Evolutionary conservation across 2,888 invertebrate genomes (phyloP).

Genomic region (Mimumesa dahlbomi): DNA sequence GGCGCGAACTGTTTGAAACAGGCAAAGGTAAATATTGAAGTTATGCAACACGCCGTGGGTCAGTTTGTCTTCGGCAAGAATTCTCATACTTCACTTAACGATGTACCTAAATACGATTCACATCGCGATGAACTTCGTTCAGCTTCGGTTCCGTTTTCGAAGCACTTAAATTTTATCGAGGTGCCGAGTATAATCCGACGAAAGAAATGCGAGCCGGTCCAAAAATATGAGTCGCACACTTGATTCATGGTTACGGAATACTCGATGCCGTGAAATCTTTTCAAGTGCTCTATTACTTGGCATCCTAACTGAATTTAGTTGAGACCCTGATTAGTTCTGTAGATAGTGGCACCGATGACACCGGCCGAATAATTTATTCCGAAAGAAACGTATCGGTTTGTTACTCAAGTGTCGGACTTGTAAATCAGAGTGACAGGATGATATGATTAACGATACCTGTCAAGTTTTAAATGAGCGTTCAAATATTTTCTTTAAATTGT

Average conservation of each 20-base stretch:
- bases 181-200: constrained; percentile 23
- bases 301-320: no score
- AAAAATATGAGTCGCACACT: constrained; percentile 35
- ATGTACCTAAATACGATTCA: no score
- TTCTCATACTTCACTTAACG: no score
- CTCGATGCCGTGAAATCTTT: constrained; percentile 11
- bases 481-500: constrained; percentile 34
- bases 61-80: no score
- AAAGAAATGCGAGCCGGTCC: constrained; percentile 7
- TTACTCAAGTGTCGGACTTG: no score
- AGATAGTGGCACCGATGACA: constrained; percentile 1
- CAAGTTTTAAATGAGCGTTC: constrained; percentile 2
- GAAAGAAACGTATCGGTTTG: no score
- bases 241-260: constrained; percentile 28
- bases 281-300: no score
- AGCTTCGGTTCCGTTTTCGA: constrained; percentile 2
- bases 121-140: no score
- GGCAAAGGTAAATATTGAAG: no score
- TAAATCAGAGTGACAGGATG: constrained; percentile 1
- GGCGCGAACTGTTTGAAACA: no score
- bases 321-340: not conserved
- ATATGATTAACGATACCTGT: not conserved
- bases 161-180: constrained; percentile 18
- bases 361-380: no score
- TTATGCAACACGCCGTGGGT: no score